Base-by-base conservation (phyloP, 2,797 vertebrate genomes). In the Psittacula derbiana region DNA sequence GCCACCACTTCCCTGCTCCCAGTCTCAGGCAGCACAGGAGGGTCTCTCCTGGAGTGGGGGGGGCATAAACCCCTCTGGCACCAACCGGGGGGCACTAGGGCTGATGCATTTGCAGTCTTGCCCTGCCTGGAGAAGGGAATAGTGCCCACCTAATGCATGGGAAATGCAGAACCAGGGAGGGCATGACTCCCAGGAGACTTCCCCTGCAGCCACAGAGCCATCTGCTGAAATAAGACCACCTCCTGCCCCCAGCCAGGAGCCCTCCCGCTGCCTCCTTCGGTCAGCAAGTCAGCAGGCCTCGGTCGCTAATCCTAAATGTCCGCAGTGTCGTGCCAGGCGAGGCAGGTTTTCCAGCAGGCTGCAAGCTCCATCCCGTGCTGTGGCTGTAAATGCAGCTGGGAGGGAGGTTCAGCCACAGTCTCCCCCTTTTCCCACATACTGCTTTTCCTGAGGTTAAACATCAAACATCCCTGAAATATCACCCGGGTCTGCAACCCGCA, bases 401-500 rank as follows among this genome's bases (percentile, higher is more conserved):
- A 73, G 57, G 64, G 80, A 94, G 43, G 72, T 64, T 88, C 50
- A 94, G 73, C 70, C 81, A 27, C 2, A 3, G 44, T 40, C 6
- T 31, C n/a, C 55, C 28, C 15, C 28, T 43, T 58, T 61, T 69
- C 49, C 30, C 16, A 2, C 67, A 24, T 65, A 85, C 40, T 87
- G 74, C 82, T 88, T 94, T 88, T 91, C 57, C 79, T 50, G 88
- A 91, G 94, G 92, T 96, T 80, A 95, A 90, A 94, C 58, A n/a
- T 93, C 91, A 96, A 92, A 84, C 17, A 10, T 8, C 81, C 80
- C 67, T 96, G 94, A 96, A 96, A 97, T 93, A 93, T 84, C 82
- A 75, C 91, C 50, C 1, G 2, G 66, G 72, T 88, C 53, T 92
- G 70, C 91, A 94, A 76, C 72, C 55, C 47, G 2, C 33, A 17